These are phyloP conservation scores for Penelope pileata DNA, from an alignment of 2,113 vertebrate genomes.

Conservation along the genomic window DNA sequence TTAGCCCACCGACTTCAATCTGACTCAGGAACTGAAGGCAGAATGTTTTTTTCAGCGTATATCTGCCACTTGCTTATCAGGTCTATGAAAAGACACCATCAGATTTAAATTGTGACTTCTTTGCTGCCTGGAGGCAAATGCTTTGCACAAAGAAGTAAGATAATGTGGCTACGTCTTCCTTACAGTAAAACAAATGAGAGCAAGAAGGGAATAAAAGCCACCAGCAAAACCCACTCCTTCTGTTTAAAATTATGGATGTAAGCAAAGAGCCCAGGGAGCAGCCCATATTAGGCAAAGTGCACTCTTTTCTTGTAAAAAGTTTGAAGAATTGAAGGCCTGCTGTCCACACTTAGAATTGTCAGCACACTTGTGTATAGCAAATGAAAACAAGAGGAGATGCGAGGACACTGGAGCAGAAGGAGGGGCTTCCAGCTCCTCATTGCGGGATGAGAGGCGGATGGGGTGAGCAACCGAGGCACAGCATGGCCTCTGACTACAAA, in stretches of 20 bases:
- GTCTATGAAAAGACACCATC: background rate
- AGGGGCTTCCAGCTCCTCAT: background rate
- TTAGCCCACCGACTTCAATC: background rate
- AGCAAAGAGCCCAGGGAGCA: conserved; percentile 68
- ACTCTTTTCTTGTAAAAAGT: conserved; percentile 79
- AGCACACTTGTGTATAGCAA: conserved; percentile 31
- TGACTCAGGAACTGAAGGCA: background rate
- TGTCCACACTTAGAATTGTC: conserved; percentile 35
- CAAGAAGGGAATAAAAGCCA: conserved; percentile 45
- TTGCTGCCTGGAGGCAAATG: background rate
- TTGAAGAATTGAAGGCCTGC: conserved; percentile 69
- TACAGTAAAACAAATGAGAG: conserved; percentile 43
- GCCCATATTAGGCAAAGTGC: conserved; percentile 79
- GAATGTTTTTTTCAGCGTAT: background rate
- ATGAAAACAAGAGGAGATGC: conserved; percentile 67
- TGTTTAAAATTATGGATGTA: conserved; percentile 75
- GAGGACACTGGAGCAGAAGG: background rate
- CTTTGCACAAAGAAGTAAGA: background rate
- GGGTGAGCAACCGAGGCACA: background rate
- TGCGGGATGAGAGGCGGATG: background rate
- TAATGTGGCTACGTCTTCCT: background rate
- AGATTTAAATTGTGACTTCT: background rate
- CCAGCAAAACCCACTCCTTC: conserved; percentile 61
- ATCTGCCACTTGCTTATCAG: background rate
- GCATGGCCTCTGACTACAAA: background rate